Evolutionary conservation across 2,888 invertebrate genomes (phyloP).

Genomic region (Resseliella maxima): DNA sequence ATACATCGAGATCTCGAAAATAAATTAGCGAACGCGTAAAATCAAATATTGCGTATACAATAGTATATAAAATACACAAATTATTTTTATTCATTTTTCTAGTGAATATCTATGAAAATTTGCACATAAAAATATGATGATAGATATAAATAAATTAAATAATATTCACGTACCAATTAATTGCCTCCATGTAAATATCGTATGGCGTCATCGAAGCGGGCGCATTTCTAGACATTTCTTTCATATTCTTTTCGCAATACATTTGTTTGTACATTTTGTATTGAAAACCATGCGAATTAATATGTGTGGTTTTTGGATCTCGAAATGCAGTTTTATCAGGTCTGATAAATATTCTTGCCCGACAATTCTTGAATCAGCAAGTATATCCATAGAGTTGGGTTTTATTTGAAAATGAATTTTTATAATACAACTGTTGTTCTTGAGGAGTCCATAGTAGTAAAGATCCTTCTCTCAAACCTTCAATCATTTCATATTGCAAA

Average conservation of each 20-base stretch:
- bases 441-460: background rate
- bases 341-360: background rate
- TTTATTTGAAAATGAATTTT: background rate
- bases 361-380: background rate
- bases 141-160: too few relatives aligned
- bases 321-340: background rate
- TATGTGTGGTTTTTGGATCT: background rate
- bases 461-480: background rate
- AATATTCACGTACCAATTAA: background rate
- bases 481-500: background rate
- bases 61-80: too few relatives aligned
- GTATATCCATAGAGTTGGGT: background rate
- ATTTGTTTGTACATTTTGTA: background rate
- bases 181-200: background rate
- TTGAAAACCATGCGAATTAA: background rate
- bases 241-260: constrained; percentile 1
- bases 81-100: too few relatives aligned
- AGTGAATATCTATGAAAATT: too few relatives aligned
- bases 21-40: too few relatives aligned
- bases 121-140: too few relatives aligned
- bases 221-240: background rate
- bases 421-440: background rate
- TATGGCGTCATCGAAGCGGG: background rate
- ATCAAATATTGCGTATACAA: too few relatives aligned
- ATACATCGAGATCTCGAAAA: too few relatives aligned